Percentiles rank a stretch among this genome's conserved stretches.
phyloP scores from a whole-genome alignment of 2,797 vertebrate genomes.

The Triplophysa bombifrons region DNA sequence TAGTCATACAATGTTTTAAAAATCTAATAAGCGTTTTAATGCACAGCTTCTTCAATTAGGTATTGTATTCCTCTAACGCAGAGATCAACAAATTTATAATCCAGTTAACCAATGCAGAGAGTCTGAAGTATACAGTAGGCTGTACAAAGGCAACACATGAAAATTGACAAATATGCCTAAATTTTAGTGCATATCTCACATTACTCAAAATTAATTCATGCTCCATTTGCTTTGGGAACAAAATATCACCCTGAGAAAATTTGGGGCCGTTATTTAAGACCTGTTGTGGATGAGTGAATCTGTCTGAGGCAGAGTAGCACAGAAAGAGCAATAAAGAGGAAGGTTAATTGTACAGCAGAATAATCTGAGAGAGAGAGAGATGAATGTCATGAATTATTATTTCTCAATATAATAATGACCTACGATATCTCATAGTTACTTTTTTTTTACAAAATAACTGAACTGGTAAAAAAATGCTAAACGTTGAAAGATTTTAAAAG shows the following conservation, averaged over 20 bases:
- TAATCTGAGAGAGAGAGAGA: constrained; percentile 64
- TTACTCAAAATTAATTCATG: neutral
- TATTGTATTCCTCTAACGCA: neutral
- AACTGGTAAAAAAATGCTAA: no score
- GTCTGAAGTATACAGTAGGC: neutral
- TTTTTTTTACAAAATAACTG: no score
- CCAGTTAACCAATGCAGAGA: neutral
- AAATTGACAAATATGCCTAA: neutral
- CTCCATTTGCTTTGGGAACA: constrained; percentile 17
- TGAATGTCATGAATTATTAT: neutral
- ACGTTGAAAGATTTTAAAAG: no score
- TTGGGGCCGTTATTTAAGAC: constrained; percentile 32
- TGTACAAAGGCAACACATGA: neutral
- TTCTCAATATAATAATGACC: neutral
- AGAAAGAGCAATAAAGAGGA: constrained; percentile 56
- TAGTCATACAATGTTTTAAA: constrained; percentile 68
- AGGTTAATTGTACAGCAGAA: constrained; percentile 64
- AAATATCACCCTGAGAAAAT: constrained; percentile 26
- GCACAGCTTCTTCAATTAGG: constrained; percentile 29
- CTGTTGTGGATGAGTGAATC: neutral
- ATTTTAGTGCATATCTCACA: neutral
- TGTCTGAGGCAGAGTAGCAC: neutral
- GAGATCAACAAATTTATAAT: neutral
- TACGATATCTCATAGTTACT: no score
- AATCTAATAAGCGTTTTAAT: constrained; percentile 67